A percentile compares a stretch with the other conserved stretches of the same genome.
Conservation (phyloP, 2,113 vertebrate genomes). For the Tinamus guttatus region DNA sequence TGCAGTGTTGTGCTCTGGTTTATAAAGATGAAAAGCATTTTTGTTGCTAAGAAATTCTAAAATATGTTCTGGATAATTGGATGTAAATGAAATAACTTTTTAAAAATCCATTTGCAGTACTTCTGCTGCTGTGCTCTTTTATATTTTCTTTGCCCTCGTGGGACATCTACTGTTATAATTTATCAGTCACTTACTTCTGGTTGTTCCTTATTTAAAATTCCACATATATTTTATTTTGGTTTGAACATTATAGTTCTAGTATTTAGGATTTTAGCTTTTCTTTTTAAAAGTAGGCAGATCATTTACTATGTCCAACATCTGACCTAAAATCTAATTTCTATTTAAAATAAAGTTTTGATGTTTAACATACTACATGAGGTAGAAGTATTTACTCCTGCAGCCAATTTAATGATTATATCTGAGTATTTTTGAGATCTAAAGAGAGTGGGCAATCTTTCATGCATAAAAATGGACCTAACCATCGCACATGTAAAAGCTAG, state of each 20-base stretch:
- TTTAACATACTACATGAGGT: background rate
- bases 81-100: background rate
- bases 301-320: constrained; percentile 29
- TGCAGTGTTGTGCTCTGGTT: background rate
- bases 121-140: background rate
- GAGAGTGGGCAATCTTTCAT: constrained; percentile 23
- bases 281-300: background rate
- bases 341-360: constrained; percentile 53
- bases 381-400: background rate
- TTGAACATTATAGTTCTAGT: constrained; percentile 9
- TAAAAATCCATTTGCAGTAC: background rate
- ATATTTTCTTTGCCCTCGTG: background rate
- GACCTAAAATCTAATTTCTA: constrained; percentile 38
- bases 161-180: background rate
- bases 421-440: constrained; percentile 15
- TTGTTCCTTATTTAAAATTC: background rate
- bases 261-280: background rate
- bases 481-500: background rate
- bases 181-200: background rate
- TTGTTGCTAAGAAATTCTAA: background rate
- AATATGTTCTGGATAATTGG: background rate
- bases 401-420: background rate
- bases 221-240: background rate
- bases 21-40: background rate
- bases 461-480: constrained; percentile 45